phyloP scores from a whole-genome alignment of 2,113 vertebrate genomes.

The Perccottus glenii region DNA sequence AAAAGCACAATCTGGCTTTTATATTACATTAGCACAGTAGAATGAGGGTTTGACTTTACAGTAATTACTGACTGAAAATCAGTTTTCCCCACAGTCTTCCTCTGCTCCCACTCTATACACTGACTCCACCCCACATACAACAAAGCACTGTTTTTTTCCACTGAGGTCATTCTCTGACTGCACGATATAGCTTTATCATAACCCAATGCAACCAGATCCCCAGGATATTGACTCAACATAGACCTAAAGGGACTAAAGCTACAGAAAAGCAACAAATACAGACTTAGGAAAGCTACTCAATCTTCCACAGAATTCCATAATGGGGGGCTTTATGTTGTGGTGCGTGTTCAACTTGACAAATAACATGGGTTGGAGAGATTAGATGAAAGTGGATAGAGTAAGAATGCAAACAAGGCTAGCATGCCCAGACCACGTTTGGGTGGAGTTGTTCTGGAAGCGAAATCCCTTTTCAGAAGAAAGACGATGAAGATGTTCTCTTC shows the following conservation, averaged over 20 bases:
- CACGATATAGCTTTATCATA: slow-evolving; percentile 3
- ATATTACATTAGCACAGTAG: slow-evolving; percentile 19
- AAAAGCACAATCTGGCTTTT: too few species aligned
- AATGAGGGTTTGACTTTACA: slow-evolving; percentile 9
- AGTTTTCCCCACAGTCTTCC: slow-evolving; percentile 36
- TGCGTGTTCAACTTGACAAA: slow-evolving; percentile 32
- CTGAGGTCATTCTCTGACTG: slow-evolving; percentile 23
- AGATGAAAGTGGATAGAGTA: slow-evolving; percentile 3
- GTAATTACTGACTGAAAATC: slow-evolving; percentile 47
- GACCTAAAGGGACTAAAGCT: slow-evolving; percentile 18
- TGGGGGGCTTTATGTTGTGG: slow-evolving; percentile 12
- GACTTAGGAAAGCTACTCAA: background rate
- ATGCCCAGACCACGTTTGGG: slow-evolving; percentile 50
- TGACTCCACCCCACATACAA: slow-evolving; percentile 35
- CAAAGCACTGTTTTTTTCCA: slow-evolving; percentile 14
- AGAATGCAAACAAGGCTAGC: slow-evolving; percentile 29
- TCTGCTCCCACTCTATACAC: slow-evolving; percentile 28
- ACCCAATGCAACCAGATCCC: slow-evolving; percentile 6
- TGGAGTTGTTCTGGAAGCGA: slow-evolving; percentile 36
- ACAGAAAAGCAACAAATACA: slow-evolving; percentile 16
- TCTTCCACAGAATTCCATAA: slow-evolving; percentile 8
- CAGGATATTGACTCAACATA: slow-evolving; percentile 34
- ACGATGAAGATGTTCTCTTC: slow-evolving; percentile 37
- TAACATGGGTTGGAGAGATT: slow-evolving; percentile 36
- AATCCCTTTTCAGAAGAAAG: slow-evolving; percentile 26